These are phyloP conservation scores for Patiria pectinifera DNA, from an alignment of 53 echinoderm and acorn worm genomes.

Conservation along the genomic window DNA sequence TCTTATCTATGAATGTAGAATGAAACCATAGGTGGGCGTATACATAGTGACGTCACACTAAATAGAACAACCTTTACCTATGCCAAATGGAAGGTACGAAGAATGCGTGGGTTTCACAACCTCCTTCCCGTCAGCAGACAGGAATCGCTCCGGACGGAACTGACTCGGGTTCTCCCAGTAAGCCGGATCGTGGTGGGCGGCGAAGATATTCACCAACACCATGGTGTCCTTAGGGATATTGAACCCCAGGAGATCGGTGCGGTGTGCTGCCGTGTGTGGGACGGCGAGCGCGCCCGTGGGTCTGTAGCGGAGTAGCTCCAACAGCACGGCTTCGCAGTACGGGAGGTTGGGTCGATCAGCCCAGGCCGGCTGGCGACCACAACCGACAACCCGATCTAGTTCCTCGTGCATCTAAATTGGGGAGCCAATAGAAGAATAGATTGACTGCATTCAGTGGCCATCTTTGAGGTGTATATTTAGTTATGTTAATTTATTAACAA, in stretches of 20 bases:
- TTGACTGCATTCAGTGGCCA: no score
- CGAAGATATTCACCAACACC: constrained; percentile 62
- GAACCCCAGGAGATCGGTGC: constrained; percentile 30
- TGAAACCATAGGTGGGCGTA: no score
- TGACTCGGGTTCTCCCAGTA: constrained; percentile 60
- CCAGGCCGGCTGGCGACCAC: constrained; percentile 56
- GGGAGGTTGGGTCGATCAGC: constrained; percentile 56
- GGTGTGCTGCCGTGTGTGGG: constrained; percentile 26
- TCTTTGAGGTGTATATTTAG: no score
- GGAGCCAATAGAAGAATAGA: no score
- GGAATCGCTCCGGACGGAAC: constrained; percentile 69
- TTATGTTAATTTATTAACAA: no score
- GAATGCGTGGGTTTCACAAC: constrained; percentile 54
- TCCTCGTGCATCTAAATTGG: constrained; percentile 60
- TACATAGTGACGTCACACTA: no score
- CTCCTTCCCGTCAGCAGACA: constrained; percentile 50
- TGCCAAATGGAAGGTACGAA: constrained; percentile 43
- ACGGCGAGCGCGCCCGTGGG: constrained; percentile 56
- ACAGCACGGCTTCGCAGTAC: constrained; percentile 64
- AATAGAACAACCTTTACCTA: neutral
- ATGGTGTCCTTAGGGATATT: constrained; percentile 59
- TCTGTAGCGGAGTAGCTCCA: constrained; percentile 62
- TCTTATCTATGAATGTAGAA: no score
- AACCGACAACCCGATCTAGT: constrained; percentile 65
- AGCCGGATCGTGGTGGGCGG: constrained; percentile 67